A percentile compares a stretch with the other conserved stretches of the same genome.
Evolutionary conservation across 2,797 vertebrate species (phyloP).

Genomic region (Bovichtus diacanthus): DNA sequence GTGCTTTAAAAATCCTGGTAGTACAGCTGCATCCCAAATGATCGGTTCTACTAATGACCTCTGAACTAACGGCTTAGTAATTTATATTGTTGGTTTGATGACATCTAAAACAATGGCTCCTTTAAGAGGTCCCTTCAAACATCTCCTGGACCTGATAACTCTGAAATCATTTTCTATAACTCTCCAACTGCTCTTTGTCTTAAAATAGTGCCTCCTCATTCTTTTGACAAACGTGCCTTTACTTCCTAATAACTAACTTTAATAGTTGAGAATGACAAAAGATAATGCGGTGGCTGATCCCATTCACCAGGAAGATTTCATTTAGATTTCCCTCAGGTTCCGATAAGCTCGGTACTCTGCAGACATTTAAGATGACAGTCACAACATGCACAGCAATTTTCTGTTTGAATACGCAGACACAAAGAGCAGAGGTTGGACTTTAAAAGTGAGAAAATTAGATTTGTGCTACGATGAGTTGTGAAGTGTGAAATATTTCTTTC

Average conservation of each 20-base stretch:
- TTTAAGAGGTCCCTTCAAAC: slow-evolving; percentile 22
- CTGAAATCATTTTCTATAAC: slow-evolving; percentile 50
- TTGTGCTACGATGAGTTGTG: slow-evolving; percentile 53
- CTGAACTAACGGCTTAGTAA: slow-evolving; percentile 8
- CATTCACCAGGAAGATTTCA: slow-evolving; percentile 79
- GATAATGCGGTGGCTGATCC: slow-evolving; percentile 67
- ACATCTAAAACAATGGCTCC: slow-evolving; percentile 27
- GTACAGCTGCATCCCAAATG: slow-evolving; percentile 11
- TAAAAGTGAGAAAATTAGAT: slow-evolving; percentile 62
- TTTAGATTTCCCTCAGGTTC: slow-evolving; percentile 82
- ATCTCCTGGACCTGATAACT: slow-evolving; percentile 16
- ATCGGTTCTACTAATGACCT: slow-evolving; percentile 10
- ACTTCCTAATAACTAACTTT: slow-evolving; percentile 71
- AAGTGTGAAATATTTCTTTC: slow-evolving; percentile 45
- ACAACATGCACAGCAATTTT: slow-evolving; percentile 70
- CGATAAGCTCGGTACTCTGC: slow-evolving; percentile 72
- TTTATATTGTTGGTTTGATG: slow-evolving; percentile 19
- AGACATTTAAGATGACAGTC: slow-evolving; percentile 73
- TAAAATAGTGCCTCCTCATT: slow-evolving; percentile 37
- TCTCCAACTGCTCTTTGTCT: slow-evolving; percentile 30
- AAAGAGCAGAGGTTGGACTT: slow-evolving; percentile 60
- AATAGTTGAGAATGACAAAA: slow-evolving; percentile 72
- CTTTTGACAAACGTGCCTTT: slow-evolving; percentile 62
- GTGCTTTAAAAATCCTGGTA: background rate
- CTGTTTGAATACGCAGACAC: slow-evolving; percentile 70